Conservation (phyloP, 2,888 invertebrate genomes). For the Eupsilia transversa region DNA sequence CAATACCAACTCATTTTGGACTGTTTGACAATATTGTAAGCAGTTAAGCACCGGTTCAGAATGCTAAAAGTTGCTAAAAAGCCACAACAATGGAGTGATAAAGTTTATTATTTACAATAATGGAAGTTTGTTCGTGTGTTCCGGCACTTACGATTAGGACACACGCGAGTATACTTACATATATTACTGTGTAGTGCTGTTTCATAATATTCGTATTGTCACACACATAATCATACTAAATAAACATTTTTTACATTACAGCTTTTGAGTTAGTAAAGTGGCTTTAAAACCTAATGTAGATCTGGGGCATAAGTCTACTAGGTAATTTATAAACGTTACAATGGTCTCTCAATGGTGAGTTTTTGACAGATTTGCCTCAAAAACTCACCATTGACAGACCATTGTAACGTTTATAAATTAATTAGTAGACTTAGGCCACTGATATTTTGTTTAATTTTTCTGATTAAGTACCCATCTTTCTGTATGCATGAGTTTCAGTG, state of each 20-base stretch:
- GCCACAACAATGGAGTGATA: conserved; percentile 36
- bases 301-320: no score
- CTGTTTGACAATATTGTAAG: conserved; percentile 14
- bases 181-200: neutral
- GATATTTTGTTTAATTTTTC: no score
- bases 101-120: conserved; percentile 28
- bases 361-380: no score
- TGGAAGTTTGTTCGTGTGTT: conserved; percentile 28
- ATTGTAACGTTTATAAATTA: no score
- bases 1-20: neutral
- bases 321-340: no score
- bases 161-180: neutral
- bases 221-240: neutral
- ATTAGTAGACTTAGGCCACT: no score
- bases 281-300: no score
- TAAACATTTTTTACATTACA: neutral
- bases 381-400: no score
- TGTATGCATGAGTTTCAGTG: no score
- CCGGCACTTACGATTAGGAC: conserved; percentile 31
- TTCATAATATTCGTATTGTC: conserved; percentile 13
- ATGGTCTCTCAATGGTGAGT: no score
- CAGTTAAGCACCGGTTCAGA: conserved; percentile 4
- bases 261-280: neutral
- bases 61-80: conserved; percentile 47
- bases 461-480: no score